Conservation (phyloP, 2,888 invertebrate genomes). For the Bembecia ichneumoniformis region DNA sequence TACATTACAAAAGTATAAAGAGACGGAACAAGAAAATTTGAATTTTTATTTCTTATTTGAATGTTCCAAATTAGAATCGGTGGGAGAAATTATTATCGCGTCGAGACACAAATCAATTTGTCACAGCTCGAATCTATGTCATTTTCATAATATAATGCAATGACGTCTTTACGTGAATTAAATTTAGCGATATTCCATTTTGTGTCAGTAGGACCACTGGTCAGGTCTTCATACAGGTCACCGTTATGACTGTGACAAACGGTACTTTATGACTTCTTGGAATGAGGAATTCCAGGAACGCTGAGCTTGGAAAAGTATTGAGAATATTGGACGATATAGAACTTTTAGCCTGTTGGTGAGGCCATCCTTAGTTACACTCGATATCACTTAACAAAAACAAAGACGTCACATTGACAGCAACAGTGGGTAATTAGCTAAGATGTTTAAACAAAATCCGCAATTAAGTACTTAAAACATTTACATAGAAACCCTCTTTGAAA, state of each 20-base stretch:
- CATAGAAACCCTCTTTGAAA: too few species aligned
- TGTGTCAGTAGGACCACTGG: neutral
- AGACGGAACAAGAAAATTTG: neutral
- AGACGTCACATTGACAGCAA: too few species aligned
- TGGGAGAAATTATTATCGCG: neutral
- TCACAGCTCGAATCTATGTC: neutral
- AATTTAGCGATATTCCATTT: neutral
- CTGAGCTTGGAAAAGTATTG: too few species aligned
- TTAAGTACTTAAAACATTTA: too few species aligned
- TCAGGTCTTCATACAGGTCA: neutral
- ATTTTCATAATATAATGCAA: neutral
- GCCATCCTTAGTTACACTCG: too few species aligned
- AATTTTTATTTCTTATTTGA: neutral
- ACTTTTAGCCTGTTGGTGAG: too few species aligned
- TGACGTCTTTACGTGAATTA: neutral
- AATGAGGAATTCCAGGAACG: neutral
- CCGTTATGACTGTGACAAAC: neutral
- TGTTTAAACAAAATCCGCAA: too few species aligned
- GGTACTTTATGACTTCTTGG: neutral
- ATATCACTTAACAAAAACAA: too few species aligned
- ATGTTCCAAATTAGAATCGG: neutral
- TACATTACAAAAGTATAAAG: neutral
- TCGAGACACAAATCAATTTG: neutral
- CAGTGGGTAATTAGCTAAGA: too few species aligned
- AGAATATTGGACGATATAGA: too few species aligned